Percentiles rank a stretch among this genome's conserved stretches.
Conservation (phyloP, 2,797 vertebrate species). For the Geotria australis region DNA sequence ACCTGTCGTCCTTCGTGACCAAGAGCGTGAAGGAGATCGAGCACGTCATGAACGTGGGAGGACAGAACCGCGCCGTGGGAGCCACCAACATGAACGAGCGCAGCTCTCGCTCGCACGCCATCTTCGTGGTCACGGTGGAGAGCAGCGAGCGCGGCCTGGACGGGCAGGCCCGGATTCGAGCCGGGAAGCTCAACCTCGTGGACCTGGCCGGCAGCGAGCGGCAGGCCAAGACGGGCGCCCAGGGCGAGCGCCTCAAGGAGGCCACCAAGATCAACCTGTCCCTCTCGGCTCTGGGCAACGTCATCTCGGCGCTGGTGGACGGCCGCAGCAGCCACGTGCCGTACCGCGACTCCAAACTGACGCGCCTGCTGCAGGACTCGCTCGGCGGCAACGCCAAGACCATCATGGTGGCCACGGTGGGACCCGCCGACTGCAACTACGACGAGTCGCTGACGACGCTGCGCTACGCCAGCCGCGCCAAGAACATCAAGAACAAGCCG, state of each 20-base stretch:
- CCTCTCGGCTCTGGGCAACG: slow-evolving; percentile 69
- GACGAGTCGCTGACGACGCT: slow-evolving; percentile 68
- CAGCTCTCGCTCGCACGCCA: slow-evolving; percentile 78
- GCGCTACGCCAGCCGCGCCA: slow-evolving; percentile 69
- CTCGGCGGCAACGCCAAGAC: slow-evolving; percentile 82
- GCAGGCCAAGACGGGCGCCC: slow-evolving; percentile 30
- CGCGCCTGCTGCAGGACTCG: slow-evolving; percentile 72
- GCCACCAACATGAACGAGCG: slow-evolving; percentile 79
- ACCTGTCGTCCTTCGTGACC: slow-evolving; percentile 63
- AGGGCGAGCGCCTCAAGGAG: slow-evolving; percentile 52
- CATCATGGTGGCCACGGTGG: slow-evolving; percentile 74
- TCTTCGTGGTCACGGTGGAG: slow-evolving; percentile 66
- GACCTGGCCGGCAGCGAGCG: slow-evolving; percentile 78
- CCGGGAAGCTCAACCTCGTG: slow-evolving; percentile 87
- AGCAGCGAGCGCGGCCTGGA: slow-evolving; percentile 52
- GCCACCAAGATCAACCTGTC: slow-evolving; percentile 90
- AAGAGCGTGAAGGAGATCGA: slow-evolving; percentile 75
- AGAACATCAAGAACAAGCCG: slow-evolving; percentile 91
- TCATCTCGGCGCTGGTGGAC: slow-evolving; percentile 64
- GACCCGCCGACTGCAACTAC: slow-evolving; percentile 45
- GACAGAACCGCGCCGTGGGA: slow-evolving; percentile 53
- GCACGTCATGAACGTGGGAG: slow-evolving; percentile 73
- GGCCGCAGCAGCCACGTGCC: slow-evolving; percentile 60
- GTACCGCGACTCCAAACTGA: slow-evolving; percentile 87
- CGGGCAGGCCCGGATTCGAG: slow-evolving; percentile 65